Evolutionary conservation across 2,797 vertebrate species (phyloP), one percentile per base, ranked within the genome.

Genomic region (Botia kubotai): DNA sequence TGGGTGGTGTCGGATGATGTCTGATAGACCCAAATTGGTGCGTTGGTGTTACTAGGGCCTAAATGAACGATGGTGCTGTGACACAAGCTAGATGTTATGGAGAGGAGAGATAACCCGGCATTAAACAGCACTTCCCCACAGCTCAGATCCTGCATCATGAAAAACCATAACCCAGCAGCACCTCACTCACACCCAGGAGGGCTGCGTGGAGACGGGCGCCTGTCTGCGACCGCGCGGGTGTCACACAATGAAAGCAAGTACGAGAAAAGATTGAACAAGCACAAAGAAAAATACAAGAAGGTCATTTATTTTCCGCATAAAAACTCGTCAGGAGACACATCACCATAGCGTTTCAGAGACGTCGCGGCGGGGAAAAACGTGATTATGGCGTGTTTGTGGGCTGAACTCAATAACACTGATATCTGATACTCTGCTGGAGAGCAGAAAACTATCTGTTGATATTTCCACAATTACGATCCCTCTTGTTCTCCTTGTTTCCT

Each of bases 101-200:
- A 82, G 73, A 52, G 36, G 72, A 67, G 65, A 86, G 86, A 86
- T 88, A 88, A 86, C 86, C 77, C 62, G 63, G 80, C 81, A 83
- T 84, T 86, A 88, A 88, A 85, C 83, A 48, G 85, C 72, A 67
- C 88, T 87, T 88, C 88, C 90, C 90, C 86, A 86, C 82, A 85
- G 89, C 89, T 92, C 90, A 86, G 87, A 90, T 91, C 89, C 92
- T 88, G 90, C 90, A 90, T 91, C 86, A 86, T 93, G 92, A 93
- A 92, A 93, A 92, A 91, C 84, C 90, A 79, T 84, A 86, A 80
- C 90, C 90, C 92, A 93, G 91, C 91, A 86, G 92, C 90, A 52
- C 77, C 62, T 86, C 82, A 86, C 83, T 88, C 83, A 82, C 46
- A 81, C 85, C 86, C 90, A 86, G 83, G 88, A 89, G 89, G 83